A percentile compares a stretch with the other conserved stretches of the same genome.
These are phyloP conservation scores for Saguinus imperator DNA, from an alignment of 2,113 vertebrate genomes.

Conservation along the genomic window DNA sequence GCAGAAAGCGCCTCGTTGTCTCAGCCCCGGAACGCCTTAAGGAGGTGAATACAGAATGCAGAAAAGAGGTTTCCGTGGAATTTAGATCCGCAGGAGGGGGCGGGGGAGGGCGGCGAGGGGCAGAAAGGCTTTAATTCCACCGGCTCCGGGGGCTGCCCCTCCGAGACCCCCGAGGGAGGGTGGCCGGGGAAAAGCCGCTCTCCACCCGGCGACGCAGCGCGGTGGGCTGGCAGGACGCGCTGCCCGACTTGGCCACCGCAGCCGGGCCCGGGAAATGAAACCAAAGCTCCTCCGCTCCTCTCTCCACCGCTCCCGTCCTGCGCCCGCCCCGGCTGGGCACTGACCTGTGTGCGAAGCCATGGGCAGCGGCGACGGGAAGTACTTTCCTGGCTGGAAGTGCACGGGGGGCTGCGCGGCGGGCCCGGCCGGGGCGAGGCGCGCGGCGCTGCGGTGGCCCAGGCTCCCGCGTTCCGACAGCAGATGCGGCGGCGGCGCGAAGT, in stretches of 20 bases:
- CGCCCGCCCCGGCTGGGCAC: constrained; percentile 62
- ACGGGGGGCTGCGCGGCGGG: constrained; percentile 91
- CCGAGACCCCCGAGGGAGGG: neutral
- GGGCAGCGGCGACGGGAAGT: constrained; percentile 95
- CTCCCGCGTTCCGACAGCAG: constrained; percentile 94
- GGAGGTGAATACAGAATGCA: constrained; percentile 50
- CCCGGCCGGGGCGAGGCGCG: constrained; percentile 89
- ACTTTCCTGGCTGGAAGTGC: constrained; percentile 95
- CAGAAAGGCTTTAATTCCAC: neutral
- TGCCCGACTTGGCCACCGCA: neutral
- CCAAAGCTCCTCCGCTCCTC: constrained; percentile 1
- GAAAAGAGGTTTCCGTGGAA: constrained; percentile 48
- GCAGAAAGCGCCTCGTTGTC: constrained; percentile 66
- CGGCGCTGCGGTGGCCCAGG: constrained; percentile 92
- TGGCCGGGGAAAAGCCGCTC: neutral
- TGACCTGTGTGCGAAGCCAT: constrained; percentile 98
- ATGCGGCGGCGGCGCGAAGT: constrained; percentile 95
- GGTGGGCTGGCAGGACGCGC: neutral
- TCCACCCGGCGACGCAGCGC: neutral
- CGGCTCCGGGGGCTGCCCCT: neutral
- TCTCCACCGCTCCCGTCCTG: neutral
- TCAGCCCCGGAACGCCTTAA: constrained; percentile 30
- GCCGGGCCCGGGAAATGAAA: constrained; percentile 56
- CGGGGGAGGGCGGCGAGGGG: neutral
- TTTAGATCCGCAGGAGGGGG: neutral